Conservation (phyloP, 2,888 invertebrate genomes). For the Patella ulyssiponensis region DNA sequence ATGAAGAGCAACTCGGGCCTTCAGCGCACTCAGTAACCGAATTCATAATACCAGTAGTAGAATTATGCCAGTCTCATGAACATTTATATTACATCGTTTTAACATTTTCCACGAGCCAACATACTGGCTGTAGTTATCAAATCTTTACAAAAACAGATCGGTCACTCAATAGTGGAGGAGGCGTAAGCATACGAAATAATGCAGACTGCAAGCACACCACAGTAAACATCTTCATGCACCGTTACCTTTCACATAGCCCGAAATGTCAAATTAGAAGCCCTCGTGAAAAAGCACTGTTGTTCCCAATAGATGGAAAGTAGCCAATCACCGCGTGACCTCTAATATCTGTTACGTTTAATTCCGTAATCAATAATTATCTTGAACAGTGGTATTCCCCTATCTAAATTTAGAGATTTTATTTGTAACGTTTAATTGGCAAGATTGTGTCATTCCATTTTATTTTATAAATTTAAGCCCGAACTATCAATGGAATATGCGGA, state of each 20-base stretch:
- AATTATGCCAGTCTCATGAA: too few relatives aligned
- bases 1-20: too few relatives aligned
- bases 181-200: background rate
- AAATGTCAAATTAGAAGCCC: constrained; percentile 12
- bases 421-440: background rate
- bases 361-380: constrained; percentile 1
- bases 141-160: background rate
- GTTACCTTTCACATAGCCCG: constrained; percentile 10
- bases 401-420: too few relatives aligned
- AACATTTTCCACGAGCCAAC: background rate
- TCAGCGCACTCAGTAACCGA: too few relatives aligned
- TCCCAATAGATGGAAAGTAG: constrained; percentile 7
- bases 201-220: constrained; percentile 2
- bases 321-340: constrained; percentile 11
- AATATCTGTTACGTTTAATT: background rate
- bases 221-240: constrained; percentile 7
- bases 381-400: too few relatives aligned
- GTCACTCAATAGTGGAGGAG: constrained; percentile 5
- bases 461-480: constrained; percentile 24
- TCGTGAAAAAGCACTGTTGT: constrained; percentile 4
- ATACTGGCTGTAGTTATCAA: background rate
- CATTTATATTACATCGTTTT: background rate
- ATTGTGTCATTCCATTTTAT: background rate
- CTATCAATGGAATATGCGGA: constrained; percentile 45
- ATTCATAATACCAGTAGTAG: too few relatives aligned